Conservation (phyloP, 2,888 invertebrate species). For the Morinoia aosen region DNA sequence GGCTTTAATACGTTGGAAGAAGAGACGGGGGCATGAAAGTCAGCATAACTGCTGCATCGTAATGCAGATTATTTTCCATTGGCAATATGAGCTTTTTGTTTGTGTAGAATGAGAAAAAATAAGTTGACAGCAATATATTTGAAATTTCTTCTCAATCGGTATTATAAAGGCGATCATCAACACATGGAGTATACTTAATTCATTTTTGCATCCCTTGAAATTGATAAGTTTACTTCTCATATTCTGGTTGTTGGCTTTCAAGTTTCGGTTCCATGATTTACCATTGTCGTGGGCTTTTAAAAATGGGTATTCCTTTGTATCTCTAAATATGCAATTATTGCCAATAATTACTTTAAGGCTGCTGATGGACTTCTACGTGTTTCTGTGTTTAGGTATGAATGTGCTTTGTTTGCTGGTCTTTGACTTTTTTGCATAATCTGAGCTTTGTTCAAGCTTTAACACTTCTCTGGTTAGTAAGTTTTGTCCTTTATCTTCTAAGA, state of each 20-base stretch:
- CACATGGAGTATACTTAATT: neutral
- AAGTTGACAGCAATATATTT: too few species aligned
- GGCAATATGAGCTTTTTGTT: neutral
- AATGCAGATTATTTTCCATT: neutral
- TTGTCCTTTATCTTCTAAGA: neutral
- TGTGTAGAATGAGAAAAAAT: neutral
- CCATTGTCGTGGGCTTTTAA: neutral
- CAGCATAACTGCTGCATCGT: neutral
- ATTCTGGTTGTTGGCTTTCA: neutral
- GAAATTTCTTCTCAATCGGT: too few species aligned
- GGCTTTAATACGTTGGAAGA: neutral
- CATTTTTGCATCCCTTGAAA: neutral
- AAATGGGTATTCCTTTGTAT: neutral
- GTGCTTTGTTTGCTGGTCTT: neutral
- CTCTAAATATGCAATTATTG: constrained; percentile 43
- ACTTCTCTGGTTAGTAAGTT: too few species aligned
- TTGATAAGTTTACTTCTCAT: neutral
- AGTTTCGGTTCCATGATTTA: neutral
- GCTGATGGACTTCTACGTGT: neutral
- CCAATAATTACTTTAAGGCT: constrained; percentile 31
- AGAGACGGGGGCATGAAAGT: neutral
- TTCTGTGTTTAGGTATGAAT: neutral
- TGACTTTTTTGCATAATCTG: neutral
- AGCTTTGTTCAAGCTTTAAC: neutral
- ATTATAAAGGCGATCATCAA: neutral